Evolutionary conservation across 2,888 invertebrate genomes (phyloP).

Genomic region (Chironomus riparius): DNA sequence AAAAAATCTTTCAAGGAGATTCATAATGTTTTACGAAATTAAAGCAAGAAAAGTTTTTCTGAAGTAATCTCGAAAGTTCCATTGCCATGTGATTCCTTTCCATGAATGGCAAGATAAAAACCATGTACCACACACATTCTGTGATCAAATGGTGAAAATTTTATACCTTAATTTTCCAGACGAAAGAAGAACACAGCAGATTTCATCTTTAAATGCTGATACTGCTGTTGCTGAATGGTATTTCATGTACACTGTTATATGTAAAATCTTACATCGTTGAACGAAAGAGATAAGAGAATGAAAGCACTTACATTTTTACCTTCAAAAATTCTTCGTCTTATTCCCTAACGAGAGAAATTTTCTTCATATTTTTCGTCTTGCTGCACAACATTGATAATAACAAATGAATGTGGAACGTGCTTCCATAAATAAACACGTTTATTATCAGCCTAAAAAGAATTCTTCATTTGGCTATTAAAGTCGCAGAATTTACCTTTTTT

Average conservation of each 20-base stretch:
- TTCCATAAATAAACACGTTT: background rate
- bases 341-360: background rate
- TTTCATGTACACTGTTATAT: background rate
- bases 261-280: background rate
- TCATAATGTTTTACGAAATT: too few relatives aligned
- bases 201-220: background rate
- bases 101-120: too few relatives aligned
- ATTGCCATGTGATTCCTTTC: background rate
- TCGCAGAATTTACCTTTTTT: too few relatives aligned
- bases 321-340: background rate
- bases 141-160: background rate
- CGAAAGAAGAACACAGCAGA: background rate
- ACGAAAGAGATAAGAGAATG: background rate
- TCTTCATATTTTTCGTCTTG: background rate
- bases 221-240: background rate
- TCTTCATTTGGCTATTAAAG: too few relatives aligned
- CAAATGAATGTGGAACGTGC: background rate
- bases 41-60: too few relatives aligned
- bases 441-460: background rate
- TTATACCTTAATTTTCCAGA: slow-evolving; percentile 6
- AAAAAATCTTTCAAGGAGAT: too few relatives aligned
- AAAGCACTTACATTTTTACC: background rate
- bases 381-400: background rate
- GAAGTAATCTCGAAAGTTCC: background rate
- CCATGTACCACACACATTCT: too few relatives aligned